These are phyloP conservation scores for Craniophora ligustri DNA, from an alignment of 2,888 invertebrate genomes.

Conservation along the genomic window DNA sequence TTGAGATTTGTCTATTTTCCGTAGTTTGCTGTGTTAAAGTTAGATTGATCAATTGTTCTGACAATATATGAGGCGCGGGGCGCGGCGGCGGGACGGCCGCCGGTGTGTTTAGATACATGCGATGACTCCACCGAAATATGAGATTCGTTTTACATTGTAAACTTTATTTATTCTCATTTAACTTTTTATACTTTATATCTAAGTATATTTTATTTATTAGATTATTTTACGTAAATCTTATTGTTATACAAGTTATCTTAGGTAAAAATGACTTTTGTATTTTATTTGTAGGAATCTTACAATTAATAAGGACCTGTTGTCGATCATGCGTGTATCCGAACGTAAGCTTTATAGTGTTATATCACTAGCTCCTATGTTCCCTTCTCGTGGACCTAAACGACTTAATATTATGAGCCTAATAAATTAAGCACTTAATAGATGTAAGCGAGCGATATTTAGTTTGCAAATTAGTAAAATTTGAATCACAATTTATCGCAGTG, in stretches of 20 bases:
- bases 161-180: conserved; percentile 50
- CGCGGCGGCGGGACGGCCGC: conserved; percentile 49
- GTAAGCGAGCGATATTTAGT: conserved; percentile 73
- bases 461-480: conserved; percentile 72
- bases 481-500: conserved; percentile 49
- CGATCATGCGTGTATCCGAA: conserved; percentile 58
- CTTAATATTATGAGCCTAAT: conserved; percentile 72
- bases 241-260: conserved; percentile 44
- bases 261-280: conserved; percentile 29
- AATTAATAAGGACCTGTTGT: conserved; percentile 31
- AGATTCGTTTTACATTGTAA: conserved; percentile 46
- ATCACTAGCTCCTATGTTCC: conserved; percentile 68
- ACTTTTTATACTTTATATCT: conserved; percentile 32
- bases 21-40: conserved; percentile 79
- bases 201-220: conserved; percentile 41
- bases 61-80: conserved; percentile 65
- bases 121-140: conserved; percentile 42
- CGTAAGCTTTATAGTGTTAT: conserved; percentile 63
- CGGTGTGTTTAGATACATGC: conserved; percentile 56
- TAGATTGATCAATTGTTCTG: conserved; percentile 65
- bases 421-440: conserved; percentile 73
- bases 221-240: conserved; percentile 36
- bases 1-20: conserved; percentile 81
- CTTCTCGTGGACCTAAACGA: conserved; percentile 74
- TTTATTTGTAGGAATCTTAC: conserved; percentile 33